Evolutionary conservation across 1,140 invertebrate species (phyloP), one percentile per base, ranked within the genome.

Genomic region (Dreissena rostriformis): DNA sequence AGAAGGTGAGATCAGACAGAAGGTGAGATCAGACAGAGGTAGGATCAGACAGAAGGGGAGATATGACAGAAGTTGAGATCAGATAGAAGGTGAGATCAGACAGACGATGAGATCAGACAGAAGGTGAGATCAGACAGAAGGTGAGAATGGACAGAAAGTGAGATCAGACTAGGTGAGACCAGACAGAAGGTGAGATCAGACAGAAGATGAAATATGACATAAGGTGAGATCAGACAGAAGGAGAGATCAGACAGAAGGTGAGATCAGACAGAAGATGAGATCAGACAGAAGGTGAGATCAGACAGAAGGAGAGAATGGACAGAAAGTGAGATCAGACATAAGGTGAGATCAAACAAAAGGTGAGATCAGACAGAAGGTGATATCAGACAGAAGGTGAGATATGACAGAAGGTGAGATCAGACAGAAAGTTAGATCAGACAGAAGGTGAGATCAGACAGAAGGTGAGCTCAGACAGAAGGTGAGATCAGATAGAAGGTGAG

Each of bases 181-280:
- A n/a, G n/a, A n/a, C n/a, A n/a, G 39, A 91, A 71, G 76, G 88
- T 79, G 91, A 88, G 53, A 90, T 88, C 57, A 79, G 89, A 82
- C 90, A 89, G 77, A 91, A 91, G 86, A 91, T 92, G 57, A 14
- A n/a, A n/a, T n/a, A n/a, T n/a, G n/a, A n/a, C n/a, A n/a, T n/a
- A n/a, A n/a, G n/a, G n/a, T n/a, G n/a, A n/a, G n/a, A n/a, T n/a
- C n/a, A n/a, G 72, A 53, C 19, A 8, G 39, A 91, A 71, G 76
- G 88, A 82, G 91, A 88, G 53, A 90, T 88, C 57, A 79, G 89
- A 82, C 90, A 89, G 77, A 91, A 91, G 86, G 91, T 92, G 57
- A 14, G 72, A 53, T n/a, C 12, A n/a, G n/a, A n/a, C n/a, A n/a
- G n/a, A n/a, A n/a, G n/a, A n/a, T n/a, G n/a, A n/a, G n/a, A n/a